Base-by-base conservation (phyloP, 2,113 vertebrate genomes). In the Python bivittatus region DNA sequence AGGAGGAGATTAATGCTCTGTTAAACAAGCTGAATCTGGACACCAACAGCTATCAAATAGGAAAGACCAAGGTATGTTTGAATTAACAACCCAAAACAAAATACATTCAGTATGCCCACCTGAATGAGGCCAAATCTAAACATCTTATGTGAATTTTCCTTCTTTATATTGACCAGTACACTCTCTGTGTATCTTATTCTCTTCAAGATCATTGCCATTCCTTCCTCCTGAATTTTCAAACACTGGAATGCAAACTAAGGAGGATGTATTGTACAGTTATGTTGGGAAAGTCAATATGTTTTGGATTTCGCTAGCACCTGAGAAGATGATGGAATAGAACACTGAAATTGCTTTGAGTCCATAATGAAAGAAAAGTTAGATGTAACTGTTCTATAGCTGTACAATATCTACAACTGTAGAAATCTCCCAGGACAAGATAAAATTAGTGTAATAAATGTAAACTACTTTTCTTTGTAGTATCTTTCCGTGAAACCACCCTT, bases 21-120 rank as follows among this genome's bases (percentile, higher is more conserved):
- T 95, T 99, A 68, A 97, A 97, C 90, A 98, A 98, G 96, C 97
- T 99, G 95, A 95, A 96, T 8, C 93, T 99, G 23, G 97, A 99
- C 96, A 97, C 97, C 86, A 98, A 97, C 93, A 98, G 98, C 60
- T 99, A 98, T 97, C 99, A 99, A 97, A 99, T 99, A 10, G 99
- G 99, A 83, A 99, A 98, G 97, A 99, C 99, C 61, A 99, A 99
- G 98, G 99, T 99, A 86, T 90, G 95, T 64, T 29, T 44, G 22
- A 44, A 38, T 79, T 79, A 79, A 25, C 56, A 60, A 7, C 86
- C 5, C 4, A 25, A 25, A 13, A 42, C 13, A 42, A 79, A 79
- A 79, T 79, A 42, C 7, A 23, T 42, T 79, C 72, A 42, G 22
- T 20, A 9, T 22, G 72, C 17, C 33, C 72, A 9, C 42, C 22